phyloP scores from a whole-genome alignment of 2,113 vertebrate species.

The Paramormyrops kingsleyae region DNA sequence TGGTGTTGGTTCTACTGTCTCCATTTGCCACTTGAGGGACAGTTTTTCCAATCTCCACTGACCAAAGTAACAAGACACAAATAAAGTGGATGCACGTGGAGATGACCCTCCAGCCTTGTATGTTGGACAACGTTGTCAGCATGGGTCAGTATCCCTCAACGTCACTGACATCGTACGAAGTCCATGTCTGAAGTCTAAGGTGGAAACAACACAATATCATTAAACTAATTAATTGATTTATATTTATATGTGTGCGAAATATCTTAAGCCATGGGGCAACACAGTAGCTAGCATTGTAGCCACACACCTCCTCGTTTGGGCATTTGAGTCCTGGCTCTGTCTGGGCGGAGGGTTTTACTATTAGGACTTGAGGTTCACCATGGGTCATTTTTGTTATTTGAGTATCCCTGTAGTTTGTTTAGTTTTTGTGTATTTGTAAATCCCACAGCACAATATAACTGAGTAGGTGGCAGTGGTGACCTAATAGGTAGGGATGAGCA shows the following conservation, averaged over 20 bases:
- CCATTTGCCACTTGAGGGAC: slow-evolving; percentile 51
- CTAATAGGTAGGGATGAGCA: too few relatives aligned
- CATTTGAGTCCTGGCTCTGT: neutral
- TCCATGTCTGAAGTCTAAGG: neutral
- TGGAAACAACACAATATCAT: neutral
- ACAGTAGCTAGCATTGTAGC: neutral
- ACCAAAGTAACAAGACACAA: neutral
- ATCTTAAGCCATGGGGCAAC: neutral
- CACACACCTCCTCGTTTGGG: neutral
- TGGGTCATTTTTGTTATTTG: neutral
- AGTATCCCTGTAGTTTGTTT: neutral
- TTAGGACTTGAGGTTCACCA: neutral
- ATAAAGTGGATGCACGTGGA: neutral
- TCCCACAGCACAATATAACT: neutral
- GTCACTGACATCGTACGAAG: neutral
- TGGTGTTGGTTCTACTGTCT: slow-evolving; percentile 74
- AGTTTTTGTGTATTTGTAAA: neutral
- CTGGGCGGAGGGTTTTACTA: neutral
- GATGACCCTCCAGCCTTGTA: neutral
- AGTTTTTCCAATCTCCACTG: slow-evolving; percentile 29
- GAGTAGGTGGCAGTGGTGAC: neutral
- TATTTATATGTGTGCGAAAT: neutral
- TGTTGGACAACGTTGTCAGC: neutral
- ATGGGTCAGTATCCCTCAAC: neutral
- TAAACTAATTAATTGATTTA: neutral